Conservation (phyloP, 2,888 invertebrate genomes). For the Cerastoderma edule region DNA sequence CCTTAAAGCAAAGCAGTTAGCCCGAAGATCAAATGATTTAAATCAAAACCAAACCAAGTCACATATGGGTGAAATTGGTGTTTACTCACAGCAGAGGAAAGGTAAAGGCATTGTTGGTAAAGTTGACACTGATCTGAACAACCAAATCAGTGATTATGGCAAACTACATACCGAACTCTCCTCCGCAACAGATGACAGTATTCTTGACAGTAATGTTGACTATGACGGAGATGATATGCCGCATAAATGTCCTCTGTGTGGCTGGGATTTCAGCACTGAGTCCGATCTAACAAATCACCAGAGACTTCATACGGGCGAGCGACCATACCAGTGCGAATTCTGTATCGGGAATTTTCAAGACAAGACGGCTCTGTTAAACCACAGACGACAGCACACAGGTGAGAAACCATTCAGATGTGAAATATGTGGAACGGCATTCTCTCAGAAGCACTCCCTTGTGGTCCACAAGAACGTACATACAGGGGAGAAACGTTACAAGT, state of each 20-base stretch:
- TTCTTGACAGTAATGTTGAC: slow-evolving; percentile 2
- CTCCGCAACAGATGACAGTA: not conserved
- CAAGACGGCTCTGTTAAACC: slow-evolving; percentile 13
- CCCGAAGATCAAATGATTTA: too few relatives aligned
- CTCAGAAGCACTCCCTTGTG: slow-evolving; percentile 12
- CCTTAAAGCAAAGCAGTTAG: too few relatives aligned
- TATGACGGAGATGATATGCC: not conserved
- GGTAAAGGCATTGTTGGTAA: too few relatives aligned
- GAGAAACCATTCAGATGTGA: slow-evolving; percentile 13
- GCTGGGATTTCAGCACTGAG: slow-evolving; percentile 3
- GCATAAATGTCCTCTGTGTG: not conserved
- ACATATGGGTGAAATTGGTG: too few relatives aligned
- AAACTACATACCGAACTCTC: slow-evolving; percentile 4
- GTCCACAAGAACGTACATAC: slow-evolving; percentile 19
- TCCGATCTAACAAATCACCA: slow-evolving; percentile 1
- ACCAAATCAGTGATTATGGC: not conserved
- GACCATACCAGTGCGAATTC: slow-evolving; percentile 13
- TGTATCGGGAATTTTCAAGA: slow-evolving; percentile 17
- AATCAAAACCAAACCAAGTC: too few relatives aligned
- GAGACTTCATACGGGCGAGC: slow-evolving; percentile 10
- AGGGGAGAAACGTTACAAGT: slow-evolving; percentile 16
- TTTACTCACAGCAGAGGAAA: too few relatives aligned
- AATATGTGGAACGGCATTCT: slow-evolving; percentile 1
- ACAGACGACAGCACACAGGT: slow-evolving; percentile 14
- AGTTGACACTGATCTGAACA: not conserved